Base-by-base conservation (phyloP, 2,888 invertebrate genomes). In the Scaptomyza parva region DNA sequence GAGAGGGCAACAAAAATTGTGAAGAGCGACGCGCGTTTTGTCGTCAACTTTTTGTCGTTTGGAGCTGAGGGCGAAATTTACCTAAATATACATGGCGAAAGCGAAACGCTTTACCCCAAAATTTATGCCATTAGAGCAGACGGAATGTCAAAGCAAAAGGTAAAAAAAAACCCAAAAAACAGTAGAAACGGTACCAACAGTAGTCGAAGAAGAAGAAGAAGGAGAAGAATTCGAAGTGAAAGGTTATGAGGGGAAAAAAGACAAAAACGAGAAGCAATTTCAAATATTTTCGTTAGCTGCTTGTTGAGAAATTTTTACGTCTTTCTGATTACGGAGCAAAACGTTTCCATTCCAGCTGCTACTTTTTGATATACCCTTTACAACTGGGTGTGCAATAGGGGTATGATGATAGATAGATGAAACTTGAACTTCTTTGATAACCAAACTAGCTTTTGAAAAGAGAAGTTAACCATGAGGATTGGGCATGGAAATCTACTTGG, bases 241-340 rank as follows among this genome's bases (percentile, higher is more conserved):
- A 77, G 70, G 74, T 70, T 82, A 80, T 67, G 77, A 80, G 70
- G 17, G 3, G 5, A 28, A 81, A 66, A 68, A 61, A 66, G 68
- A 87, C n/a, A n/a, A n/a, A n/a, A n/a, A n/a, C n/a, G n/a, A 87
- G 86, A 83, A 83, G 83, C 78, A 88, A 83, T 83, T 83, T 88
- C 76, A 83, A 83, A 87, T 88, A 83, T 88, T 83, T 83, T 85
- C 61, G 70, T 86, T 82, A 88, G 74, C 82, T 86, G 87, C 81
- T 88, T 77, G 81, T 84, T 70, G 70, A 37, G 63, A 65, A 57
- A 77, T 88, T 82, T 82, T 82, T 82, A 82, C 82, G 82, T 88
- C 78, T 84, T 88, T 86, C 82, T 88, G 82, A 82, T 82, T 82
- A 82, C 85, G 68, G 28, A n/a, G 60, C 53, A 69, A 73, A 74